Percentiles rank a stretch among this genome's conserved stretches.
Evolutionary conservation across 2,797 vertebrate genomes (phyloP).

Genomic region (Moxostoma hubbsi): DNA sequence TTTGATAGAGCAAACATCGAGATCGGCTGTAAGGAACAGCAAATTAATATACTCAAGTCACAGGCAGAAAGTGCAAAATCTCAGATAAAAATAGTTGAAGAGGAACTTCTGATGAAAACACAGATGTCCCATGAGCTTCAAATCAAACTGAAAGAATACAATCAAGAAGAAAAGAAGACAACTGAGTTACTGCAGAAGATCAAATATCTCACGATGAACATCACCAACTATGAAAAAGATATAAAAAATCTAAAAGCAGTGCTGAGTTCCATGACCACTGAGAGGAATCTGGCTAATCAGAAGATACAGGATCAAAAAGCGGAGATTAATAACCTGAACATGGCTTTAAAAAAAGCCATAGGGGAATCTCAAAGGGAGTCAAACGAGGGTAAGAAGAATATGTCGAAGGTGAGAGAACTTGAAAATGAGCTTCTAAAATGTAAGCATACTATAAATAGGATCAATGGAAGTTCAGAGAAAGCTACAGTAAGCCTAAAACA

Average conservation of each 20-base stretch:
- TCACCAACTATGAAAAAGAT: slow-evolving; percentile 80
- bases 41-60: slow-evolving; percentile 84
- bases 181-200: slow-evolving; percentile 85
- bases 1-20: slow-evolving; percentile 81
- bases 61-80: slow-evolving; percentile 89
- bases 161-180: slow-evolving; percentile 82
- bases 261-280: slow-evolving; percentile 73
- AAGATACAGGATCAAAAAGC: slow-evolving; percentile 79
- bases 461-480: slow-evolving; percentile 81
- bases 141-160: slow-evolving; percentile 85
- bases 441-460: slow-evolving; percentile 78
- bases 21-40: slow-evolving; percentile 86
- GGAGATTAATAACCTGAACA: slow-evolving; percentile 84
- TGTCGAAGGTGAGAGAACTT: slow-evolving; percentile 81
- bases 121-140: slow-evolving; percentile 88
- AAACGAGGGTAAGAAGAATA: slow-evolving; percentile 80
- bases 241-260: slow-evolving; percentile 78
- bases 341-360: slow-evolving; percentile 79
- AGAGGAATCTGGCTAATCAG: slow-evolving; percentile 82
- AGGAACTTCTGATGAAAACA: slow-evolving; percentile 89
- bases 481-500: slow-evolving; percentile 81
- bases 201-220: slow-evolving; percentile 76
- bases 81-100: slow-evolving; percentile 87
- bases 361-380: slow-evolving; percentile 86
- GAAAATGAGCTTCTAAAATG: slow-evolving; percentile 87